Evolutionary conservation across 2,113 vertebrate species (phyloP), one percentile per base, ranked within the genome.

Genomic region (Boleophthalmus pectinirostris): DNA sequence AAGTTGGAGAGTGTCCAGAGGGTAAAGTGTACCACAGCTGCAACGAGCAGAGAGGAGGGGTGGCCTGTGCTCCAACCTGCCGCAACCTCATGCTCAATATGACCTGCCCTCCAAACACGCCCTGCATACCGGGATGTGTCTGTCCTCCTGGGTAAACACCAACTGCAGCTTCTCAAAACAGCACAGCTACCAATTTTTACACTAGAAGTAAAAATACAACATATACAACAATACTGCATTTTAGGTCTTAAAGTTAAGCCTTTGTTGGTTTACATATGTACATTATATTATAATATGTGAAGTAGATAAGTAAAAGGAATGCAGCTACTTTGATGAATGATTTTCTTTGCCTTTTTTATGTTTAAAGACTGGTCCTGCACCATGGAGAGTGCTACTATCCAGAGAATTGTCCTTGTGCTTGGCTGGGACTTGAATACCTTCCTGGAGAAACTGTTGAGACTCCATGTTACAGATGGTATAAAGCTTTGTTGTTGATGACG

Each of bases 1-100:
- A 94, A 75, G 83, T 82, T 4, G 90, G 91, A 25, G 92, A 93
- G 25, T 99, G 98, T 88, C 95, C 96, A 56, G 95, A 95, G 81
- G 97, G 95, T 77, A 98, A 98, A 90, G 93, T 95, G 68, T 99
- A 97, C 87, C 96, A 97, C 69, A 96, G 96, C 93, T 99, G 97
- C 87, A 92, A 87, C 47, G 95, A 95, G 88, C 96, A 94, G 61
- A 89, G 95, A 73, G 94, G 94, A 71, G 97, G 97, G 21, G 80
- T 96, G 80, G 97, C 96, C 9, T 99, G 97, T 49, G 96, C 95
- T 72, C 89, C 93, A 5, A 98, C 98, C 5, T 99, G 98, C 89
- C 93, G 93, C 0, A 99, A 97, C 83, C 90, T 99, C 84, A 98
- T 97, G 93, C 96, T 99, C 95, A 99, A 99, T 88, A 95, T 99